Evolutionary conservation across 2,797 vertebrate species (phyloP).

Genomic region (Gila robusta): DNA sequence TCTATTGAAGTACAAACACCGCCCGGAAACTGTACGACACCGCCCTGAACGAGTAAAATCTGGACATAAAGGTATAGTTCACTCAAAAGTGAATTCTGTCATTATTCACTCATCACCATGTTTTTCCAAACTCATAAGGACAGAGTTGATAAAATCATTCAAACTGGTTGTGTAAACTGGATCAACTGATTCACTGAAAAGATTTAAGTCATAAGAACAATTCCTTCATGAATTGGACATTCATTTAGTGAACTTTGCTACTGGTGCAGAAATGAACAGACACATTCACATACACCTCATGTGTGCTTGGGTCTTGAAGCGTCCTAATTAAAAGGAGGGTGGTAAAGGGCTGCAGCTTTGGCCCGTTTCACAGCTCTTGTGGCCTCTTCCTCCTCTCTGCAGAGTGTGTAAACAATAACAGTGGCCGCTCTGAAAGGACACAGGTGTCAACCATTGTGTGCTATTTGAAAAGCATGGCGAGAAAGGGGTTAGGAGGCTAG

Average conservation of each 20-base stretch:
- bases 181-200: not conserved
- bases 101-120: not conserved
- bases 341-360: slow-evolving; percentile 63
- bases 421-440: slow-evolving; percentile 80
- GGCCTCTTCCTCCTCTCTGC: slow-evolving; percentile 67
- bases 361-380: slow-evolving; percentile 66
- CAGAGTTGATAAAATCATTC: not conserved
- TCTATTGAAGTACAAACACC: not conserved
- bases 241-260: not conserved
- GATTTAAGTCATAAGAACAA: too few relatives aligned
- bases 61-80: not conserved
- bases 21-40: not conserved
- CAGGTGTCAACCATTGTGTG: slow-evolving; percentile 85
- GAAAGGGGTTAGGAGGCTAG: slow-evolving; percentile 59
- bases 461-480: slow-evolving; percentile 72
- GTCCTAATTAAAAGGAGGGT: slow-evolving; percentile 70
- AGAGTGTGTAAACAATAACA: slow-evolving; percentile 83
- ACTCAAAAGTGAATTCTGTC: not conserved
- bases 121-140: not conserved
- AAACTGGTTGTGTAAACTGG: not conserved
- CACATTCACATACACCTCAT: slow-evolving; percentile 50
- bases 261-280: slow-evolving; percentile 26
- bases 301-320: slow-evolving; percentile 67
- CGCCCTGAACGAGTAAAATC: not conserved
- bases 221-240: not conserved